Evolutionary conservation across 2,888 invertebrate species (phyloP).

Genomic region (Microdon myrmicae): DNA sequence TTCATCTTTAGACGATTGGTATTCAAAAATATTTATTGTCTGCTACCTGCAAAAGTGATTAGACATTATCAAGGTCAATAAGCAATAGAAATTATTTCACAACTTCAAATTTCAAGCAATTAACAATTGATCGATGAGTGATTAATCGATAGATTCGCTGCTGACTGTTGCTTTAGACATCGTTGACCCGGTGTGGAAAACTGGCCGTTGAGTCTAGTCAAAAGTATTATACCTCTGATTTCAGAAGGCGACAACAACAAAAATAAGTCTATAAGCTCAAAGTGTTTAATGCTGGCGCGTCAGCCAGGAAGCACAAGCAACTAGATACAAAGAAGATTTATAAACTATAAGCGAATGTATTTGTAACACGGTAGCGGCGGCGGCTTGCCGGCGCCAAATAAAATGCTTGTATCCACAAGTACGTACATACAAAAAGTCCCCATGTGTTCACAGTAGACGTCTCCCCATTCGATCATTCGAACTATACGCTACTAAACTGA

Average conservation of each 20-base stretch:
- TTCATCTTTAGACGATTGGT: too few species aligned
- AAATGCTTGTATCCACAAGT: conserved; percentile 39
- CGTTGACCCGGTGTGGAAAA: too few species aligned
- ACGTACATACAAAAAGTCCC: conserved; percentile 21
- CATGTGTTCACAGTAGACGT: conserved; percentile 8
- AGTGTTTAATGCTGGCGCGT: conserved; percentile 43
- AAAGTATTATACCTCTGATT: too few species aligned
- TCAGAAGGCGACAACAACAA: not conserved
- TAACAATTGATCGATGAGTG: conserved; percentile 29
- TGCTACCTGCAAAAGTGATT: too few species aligned
- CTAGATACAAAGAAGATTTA: conserved; percentile 15
- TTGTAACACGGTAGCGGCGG: conserved; percentile 29
- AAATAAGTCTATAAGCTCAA: conserved; percentile 15
- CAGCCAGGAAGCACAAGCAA: conserved; percentile 6
- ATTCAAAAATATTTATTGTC: too few species aligned
- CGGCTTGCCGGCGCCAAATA: conserved; percentile 50
- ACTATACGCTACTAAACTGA: not conserved
- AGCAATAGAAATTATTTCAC: too few species aligned
- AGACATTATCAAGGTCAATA: too few species aligned
- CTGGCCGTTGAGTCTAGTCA: conserved; percentile 10
- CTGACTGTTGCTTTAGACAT: conserved; percentile 7
- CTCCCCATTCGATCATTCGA: conserved; percentile 16
- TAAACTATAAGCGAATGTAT: conserved; percentile 12
- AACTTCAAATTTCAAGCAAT: too few species aligned
- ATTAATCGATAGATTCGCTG: conserved; percentile 15